These are phyloP conservation scores for Pseudocheirus occidentalis DNA, from an alignment of 2,797 vertebrate genomes.

Conservation along the genomic window DNA sequence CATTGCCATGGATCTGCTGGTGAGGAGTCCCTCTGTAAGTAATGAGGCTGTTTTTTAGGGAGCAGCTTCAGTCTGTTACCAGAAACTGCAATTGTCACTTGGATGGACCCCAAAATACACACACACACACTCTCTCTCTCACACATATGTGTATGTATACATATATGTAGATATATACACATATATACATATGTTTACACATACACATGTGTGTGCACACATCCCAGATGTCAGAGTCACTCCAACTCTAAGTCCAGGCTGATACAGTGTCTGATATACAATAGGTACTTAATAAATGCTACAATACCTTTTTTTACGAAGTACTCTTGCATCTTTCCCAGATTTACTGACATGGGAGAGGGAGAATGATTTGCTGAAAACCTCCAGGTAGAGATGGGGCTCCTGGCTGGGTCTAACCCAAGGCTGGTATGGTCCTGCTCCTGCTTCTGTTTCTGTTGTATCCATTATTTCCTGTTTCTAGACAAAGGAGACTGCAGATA, in stretches of 20 bases:
- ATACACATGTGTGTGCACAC: too few species aligned
- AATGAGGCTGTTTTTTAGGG: too few species aligned
- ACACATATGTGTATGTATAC: too few species aligned
- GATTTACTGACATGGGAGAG: background rate
- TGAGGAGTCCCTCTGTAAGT: background rate
- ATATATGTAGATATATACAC: too few species aligned
- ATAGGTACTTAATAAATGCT: background rate
- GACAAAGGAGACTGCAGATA: too few species aligned
- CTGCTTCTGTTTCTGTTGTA: background rate
- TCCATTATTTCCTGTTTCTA: background rate
- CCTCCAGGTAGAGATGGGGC: background rate
- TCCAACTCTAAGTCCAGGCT: background rate
- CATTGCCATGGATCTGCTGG: background rate
- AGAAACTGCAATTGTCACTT: background rate
- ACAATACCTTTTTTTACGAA: background rate
- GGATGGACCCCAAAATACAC: too few species aligned
- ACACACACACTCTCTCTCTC: too few species aligned
- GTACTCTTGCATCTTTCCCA: background rate
- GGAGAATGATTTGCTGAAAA: background rate
- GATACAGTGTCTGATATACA: background rate
- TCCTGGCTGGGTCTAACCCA: background rate
- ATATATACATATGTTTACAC: too few species aligned
- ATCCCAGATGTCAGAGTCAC: too few species aligned
- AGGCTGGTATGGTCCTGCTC: background rate
- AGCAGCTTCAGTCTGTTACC: too few species aligned